These are phyloP conservation scores for Condylostylus longicornis DNA, from an alignment of 1,140 invertebrate genomes.

Conservation along the genomic window DNA sequence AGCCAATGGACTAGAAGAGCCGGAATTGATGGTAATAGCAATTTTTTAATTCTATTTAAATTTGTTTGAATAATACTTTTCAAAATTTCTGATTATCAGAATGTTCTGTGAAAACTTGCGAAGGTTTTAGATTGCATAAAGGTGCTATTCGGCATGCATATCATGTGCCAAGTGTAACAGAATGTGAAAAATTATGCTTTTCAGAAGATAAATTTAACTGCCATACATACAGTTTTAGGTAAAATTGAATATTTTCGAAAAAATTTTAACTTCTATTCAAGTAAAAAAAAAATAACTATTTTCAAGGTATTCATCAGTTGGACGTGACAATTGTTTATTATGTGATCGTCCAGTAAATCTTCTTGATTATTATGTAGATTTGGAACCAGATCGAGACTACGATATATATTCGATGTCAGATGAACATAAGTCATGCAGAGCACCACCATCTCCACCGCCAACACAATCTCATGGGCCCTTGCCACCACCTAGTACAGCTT, in stretches of 20 bases:
- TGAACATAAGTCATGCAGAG: slow-evolving; percentile 36
- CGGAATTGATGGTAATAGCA: slow-evolving; percentile 23
- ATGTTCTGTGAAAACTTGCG: slow-evolving; percentile 54
- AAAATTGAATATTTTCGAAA: slow-evolving; percentile 10
- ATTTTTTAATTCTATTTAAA: not conserved
- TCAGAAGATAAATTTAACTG: slow-evolving; percentile 54
- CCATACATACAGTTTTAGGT: slow-evolving; percentile 60
- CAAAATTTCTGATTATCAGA: slow-evolving; percentile 34
- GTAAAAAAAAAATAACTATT: not conserved
- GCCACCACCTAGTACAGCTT: slow-evolving; percentile 14
- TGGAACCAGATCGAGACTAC: slow-evolving; percentile 57
- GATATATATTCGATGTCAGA: slow-evolving; percentile 59
- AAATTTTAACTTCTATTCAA: slow-evolving; percentile 1
- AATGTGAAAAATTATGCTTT: slow-evolving; percentile 57
- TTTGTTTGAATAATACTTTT: not conserved
- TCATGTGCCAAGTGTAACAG: slow-evolving; percentile 47
- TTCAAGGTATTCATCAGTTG: slow-evolving; percentile 17
- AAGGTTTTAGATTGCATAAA: slow-evolving; percentile 53
- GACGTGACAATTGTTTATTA: slow-evolving; percentile 55
- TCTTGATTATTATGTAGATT: slow-evolving; percentile 54
- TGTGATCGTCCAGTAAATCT: slow-evolving; percentile 48
- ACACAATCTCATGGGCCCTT: slow-evolving; percentile 12
- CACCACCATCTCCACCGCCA: slow-evolving; percentile 8
- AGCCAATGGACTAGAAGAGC: slow-evolving; percentile 25
- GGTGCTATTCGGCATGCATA: slow-evolving; percentile 46